These are phyloP conservation scores for Artibeus lituratus DNA, from an alignment of 2,797 vertebrate genomes.

Conservation along the genomic window DNA sequence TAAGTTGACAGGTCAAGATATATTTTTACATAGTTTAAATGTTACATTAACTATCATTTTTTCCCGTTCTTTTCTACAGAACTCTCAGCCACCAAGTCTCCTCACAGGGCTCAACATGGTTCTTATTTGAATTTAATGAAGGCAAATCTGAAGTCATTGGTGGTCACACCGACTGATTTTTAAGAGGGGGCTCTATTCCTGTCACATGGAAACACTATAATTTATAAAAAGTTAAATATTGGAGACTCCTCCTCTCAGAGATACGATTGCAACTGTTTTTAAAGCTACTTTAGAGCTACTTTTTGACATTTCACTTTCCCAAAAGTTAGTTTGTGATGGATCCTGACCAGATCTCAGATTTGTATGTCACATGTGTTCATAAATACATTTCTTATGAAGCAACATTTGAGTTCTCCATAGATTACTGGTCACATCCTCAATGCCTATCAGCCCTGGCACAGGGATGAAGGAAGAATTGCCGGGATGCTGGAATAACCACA, in stretches of 20 bases:
- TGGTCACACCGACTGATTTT: background rate
- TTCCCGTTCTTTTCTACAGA: background rate
- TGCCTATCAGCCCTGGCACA: no score
- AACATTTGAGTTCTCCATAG: background rate
- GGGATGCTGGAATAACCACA: background rate
- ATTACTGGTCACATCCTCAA: background rate
- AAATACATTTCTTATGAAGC: no score
- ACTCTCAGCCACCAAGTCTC: background rate
- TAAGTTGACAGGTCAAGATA: background rate
- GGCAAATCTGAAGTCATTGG: background rate
- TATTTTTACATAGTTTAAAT: background rate
- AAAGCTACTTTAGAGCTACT: background rate
- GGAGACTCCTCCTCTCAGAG: background rate
- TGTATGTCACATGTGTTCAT: background rate
- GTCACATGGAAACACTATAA: background rate
- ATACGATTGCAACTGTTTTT: background rate
- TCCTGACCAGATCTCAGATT: background rate
- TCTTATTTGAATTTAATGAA: background rate
- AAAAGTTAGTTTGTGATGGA: background rate
- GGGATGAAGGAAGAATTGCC: background rate
- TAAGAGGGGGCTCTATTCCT: background rate
- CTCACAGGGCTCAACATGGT: background rate
- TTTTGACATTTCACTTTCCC: background rate
- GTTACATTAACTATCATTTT: background rate
- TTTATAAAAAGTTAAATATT: background rate